phyloP scores from a whole-genome alignment of 2,113 vertebrate genomes.

The Struthidea cinerea region DNA sequence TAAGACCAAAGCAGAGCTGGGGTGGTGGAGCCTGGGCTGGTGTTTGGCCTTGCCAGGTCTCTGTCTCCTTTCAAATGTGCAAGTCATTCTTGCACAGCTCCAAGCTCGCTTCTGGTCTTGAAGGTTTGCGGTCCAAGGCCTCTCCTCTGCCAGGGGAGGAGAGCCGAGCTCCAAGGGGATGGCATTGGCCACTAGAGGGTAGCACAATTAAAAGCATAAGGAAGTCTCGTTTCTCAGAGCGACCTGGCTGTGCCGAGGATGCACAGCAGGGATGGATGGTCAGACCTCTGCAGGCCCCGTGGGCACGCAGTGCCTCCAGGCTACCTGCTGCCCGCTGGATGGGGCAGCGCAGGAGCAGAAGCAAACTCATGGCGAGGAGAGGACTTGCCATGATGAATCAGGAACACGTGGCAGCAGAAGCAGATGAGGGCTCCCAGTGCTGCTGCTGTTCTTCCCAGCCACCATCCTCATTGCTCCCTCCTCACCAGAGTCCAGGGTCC shows the following conservation, averaged over 20 bases:
- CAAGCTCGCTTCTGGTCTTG: background rate
- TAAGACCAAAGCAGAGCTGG: background rate
- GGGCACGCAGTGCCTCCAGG: background rate
- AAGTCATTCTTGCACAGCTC: background rate
- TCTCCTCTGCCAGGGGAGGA: background rate
- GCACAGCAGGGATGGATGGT: background rate
- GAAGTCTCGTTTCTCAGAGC: background rate
- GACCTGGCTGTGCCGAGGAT: background rate
- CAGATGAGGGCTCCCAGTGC: background rate
- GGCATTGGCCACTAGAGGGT: slow-evolving; percentile 56
- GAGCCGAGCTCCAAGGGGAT: background rate
- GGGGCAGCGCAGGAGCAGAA: background rate
- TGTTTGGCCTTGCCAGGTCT: background rate
- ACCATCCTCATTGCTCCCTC: background rate
- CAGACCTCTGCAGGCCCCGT: background rate
- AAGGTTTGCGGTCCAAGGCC: background rate
- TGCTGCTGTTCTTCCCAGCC: background rate
- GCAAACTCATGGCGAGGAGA: rapidly evolving
- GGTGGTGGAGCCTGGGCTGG: background rate
- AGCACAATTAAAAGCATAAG: slow-evolving; percentile 60
- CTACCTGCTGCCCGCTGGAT: background rate
- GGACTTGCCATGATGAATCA: background rate
- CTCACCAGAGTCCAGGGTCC: background rate
- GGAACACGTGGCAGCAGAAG: background rate
- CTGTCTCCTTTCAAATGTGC: background rate